Evolutionary conservation across 2,113 vertebrate genomes (phyloP).

Genomic region (Boleophthalmus pectinirostris): DNA sequence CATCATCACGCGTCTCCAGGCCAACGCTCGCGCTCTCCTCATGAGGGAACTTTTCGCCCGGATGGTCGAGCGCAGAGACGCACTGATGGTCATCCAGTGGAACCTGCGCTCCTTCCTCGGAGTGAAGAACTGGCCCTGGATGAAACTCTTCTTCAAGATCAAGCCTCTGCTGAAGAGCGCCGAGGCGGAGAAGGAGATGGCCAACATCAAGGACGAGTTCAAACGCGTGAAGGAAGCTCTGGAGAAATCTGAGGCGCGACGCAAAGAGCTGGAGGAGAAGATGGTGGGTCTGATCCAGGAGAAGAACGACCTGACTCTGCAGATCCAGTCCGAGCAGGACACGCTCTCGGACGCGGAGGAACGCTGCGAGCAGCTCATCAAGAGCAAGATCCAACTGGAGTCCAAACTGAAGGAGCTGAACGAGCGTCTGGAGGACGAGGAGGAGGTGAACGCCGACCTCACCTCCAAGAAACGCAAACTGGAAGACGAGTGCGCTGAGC

Average conservation of each 20-base stretch:
- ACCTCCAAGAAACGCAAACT: constrained; percentile 87
- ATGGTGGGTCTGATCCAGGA: constrained; percentile 87
- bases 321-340: constrained; percentile 94
- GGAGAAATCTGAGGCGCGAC: constrained; percentile 89
- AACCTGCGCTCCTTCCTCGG: constrained; percentile 91
- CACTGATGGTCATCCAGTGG: constrained; percentile 93
- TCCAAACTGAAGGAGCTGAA: constrained; percentile 84
- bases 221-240: constrained; percentile 86
- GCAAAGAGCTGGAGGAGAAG: constrained; percentile 39
- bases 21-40: constrained; percentile 82
- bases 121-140: constrained; percentile 97
- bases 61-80: constrained; percentile 78
- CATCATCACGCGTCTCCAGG: constrained; percentile 88
- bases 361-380: constrained; percentile 91
- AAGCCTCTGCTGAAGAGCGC: constrained; percentile 92
- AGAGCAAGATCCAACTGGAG: constrained; percentile 91
- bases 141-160: constrained; percentile 97
- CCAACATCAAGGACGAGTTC: constrained; percentile 85
- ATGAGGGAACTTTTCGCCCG: constrained; percentile 72
- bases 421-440: constrained; percentile 90
- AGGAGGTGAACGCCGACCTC: constrained; percentile 82
- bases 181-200: constrained; percentile 89
- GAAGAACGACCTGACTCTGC: constrained; percentile 90
- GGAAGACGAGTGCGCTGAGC: constrained; percentile 88
- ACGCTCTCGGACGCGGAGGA: constrained; percentile 92